Conservation (phyloP, 2,888 invertebrate genomes). For the Brassicogethes aeneus region DNA sequence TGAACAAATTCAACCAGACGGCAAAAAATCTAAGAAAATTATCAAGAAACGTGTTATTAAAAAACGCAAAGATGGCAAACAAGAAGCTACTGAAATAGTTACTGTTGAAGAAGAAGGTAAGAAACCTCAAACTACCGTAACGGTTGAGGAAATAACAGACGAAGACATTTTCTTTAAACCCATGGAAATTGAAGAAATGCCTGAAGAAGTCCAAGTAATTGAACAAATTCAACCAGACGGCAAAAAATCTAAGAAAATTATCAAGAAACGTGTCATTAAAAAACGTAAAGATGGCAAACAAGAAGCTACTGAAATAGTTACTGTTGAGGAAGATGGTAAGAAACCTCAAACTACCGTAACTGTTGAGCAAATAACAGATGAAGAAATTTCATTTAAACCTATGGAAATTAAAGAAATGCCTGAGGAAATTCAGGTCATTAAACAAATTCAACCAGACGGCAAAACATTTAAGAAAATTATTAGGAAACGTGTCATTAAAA, state of each 20-base stretch:
- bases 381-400: conserved; percentile 17
- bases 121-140: conserved; percentile 35
- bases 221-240: conserved; percentile 28
- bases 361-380: conserved; percentile 20
- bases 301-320: conserved; percentile 38
- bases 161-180: conserved; percentile 13
- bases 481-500: conserved; percentile 37
- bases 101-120: conserved; percentile 35
- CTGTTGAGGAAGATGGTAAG: conserved; percentile 34
- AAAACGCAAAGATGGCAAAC: conserved; percentile 27
- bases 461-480: conserved; percentile 25
- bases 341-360: conserved; percentile 37
- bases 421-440: conserved; percentile 25
- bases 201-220: conserved; percentile 23
- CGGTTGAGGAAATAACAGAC: conserved; percentile 29
- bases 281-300: conserved; percentile 19
- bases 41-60: conserved; percentile 32
- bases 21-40: conserved; percentile 23
- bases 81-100: conserved; percentile 26
- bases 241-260: conserved; percentile 24
- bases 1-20: conserved; percentile 17
- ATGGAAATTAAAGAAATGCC: conserved; percentile 24
- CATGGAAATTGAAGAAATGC: conserved; percentile 24
- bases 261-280: conserved; percentile 22
- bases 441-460: conserved; percentile 17